These are phyloP conservation scores for Myioborus miniatus DNA, from an alignment of 2,797 vertebrate species.

Conservation along the genomic window DNA sequence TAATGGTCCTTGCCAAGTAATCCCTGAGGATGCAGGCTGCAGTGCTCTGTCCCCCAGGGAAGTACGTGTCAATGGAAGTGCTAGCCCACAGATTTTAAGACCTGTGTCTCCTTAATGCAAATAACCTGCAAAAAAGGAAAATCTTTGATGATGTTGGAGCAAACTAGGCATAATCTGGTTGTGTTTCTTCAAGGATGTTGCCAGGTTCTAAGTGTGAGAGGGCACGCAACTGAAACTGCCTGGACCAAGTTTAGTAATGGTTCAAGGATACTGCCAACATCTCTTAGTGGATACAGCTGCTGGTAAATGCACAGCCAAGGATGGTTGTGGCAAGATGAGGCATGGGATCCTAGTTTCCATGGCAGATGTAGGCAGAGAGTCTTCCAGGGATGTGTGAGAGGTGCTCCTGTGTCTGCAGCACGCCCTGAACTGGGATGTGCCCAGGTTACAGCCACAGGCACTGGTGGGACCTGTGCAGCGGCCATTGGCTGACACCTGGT, in stretches of 20 bases:
- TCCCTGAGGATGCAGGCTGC: neutral
- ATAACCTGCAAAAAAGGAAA: neutral
- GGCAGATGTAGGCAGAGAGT: neutral
- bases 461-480: neutral
- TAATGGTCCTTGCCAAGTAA: neutral
- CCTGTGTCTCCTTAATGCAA: neutral
- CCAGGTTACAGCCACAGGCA: neutral
- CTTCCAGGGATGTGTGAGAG: neutral
- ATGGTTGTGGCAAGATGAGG: neutral
- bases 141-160: neutral
- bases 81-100: neutral
- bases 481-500: neutral
- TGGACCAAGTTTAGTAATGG: neutral
- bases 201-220: neutral
- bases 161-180: neutral
- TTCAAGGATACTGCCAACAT: neutral
- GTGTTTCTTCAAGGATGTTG: neutral
- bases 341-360: neutral
- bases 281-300: neutral
- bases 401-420: neutral
- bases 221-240: neutral
- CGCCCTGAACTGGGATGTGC: fast-evolving
- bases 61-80: fast-evolving
- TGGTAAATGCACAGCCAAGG: neutral
- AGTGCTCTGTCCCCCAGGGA: fast-evolving